phyloP scores from a whole-genome alignment of 2,113 vertebrate species.

The Pelecanus crispus region DNA sequence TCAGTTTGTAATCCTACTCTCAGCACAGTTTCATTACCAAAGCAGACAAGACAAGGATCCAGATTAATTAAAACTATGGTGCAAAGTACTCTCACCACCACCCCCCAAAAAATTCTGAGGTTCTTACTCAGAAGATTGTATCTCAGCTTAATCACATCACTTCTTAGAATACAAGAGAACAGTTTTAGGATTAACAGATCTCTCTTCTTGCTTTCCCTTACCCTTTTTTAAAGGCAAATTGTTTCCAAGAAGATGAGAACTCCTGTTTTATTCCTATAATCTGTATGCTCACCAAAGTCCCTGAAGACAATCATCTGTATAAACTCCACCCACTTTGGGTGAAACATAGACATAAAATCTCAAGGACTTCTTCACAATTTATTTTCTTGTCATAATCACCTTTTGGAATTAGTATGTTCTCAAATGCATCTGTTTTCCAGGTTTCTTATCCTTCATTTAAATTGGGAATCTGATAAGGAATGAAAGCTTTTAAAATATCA shows the following conservation, averaged over 20 bases:
- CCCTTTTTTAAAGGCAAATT: background rate
- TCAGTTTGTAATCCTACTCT: constrained; percentile 13
- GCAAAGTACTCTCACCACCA: background rate
- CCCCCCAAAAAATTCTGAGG: background rate
- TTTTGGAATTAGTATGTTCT: background rate
- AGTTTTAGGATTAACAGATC: background rate
- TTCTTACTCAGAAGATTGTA: background rate
- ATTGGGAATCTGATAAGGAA: background rate
- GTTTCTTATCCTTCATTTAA: background rate
- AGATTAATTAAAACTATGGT: background rate
- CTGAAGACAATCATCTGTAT: background rate
- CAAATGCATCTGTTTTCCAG: background rate
- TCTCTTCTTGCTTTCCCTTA: background rate
- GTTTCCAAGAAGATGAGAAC: background rate
- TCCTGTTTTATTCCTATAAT: background rate
- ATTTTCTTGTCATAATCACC: background rate
- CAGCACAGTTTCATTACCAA: background rate
- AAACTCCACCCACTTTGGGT: background rate
- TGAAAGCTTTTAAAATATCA: background rate
- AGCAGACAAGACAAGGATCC: background rate
- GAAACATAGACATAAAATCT: background rate
- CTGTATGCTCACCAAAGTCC: background rate
- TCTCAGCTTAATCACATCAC: background rate
- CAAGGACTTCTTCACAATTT: background rate
- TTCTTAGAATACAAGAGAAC: background rate